Evolutionary conservation across 2,113 vertebrate species (phyloP).

Genomic region (Scatophagus argus): DNA sequence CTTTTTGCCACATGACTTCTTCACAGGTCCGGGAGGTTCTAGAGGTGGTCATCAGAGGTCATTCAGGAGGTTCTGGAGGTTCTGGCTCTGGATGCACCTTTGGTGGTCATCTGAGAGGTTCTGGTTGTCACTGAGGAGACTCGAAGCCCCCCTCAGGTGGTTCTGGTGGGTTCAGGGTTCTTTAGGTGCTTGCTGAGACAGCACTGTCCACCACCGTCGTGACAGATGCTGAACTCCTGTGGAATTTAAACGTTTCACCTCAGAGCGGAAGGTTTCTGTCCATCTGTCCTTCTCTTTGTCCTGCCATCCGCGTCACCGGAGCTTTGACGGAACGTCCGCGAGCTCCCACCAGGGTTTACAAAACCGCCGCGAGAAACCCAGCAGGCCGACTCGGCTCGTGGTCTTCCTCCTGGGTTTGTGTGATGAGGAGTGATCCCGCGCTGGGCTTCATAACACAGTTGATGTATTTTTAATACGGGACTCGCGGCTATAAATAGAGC

Average conservation of each 20-base stretch:
- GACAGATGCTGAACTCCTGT: neutral
- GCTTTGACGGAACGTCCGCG: neutral
- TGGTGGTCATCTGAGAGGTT: neutral
- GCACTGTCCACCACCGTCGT: neutral
- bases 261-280: neutral
- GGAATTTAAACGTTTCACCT: neutral
- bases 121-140: neutral
- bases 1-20: too few species aligned
- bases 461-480: constrained; percentile 68
- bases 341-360: constrained; percentile 6
- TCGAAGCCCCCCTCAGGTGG: neutral
- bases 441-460: constrained; percentile 37
- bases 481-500: constrained; percentile 63
- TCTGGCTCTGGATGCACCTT: too few species aligned
- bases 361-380: constrained; percentile 12
- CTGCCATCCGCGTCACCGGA: constrained; percentile 11
- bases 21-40: too few species aligned
- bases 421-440: constrained; percentile 30
- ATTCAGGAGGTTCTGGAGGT: neutral
- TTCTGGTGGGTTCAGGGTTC: neutral
- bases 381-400: neutral
- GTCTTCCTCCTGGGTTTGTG: neutral
- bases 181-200: neutral
- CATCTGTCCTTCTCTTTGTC: neutral
- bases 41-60: too few species aligned